A percentile compares a stretch with the other conserved stretches of the same genome.
phyloP scores from a whole-genome alignment of 2,797 vertebrate species.

The Anomalospiza imberbis region DNA sequence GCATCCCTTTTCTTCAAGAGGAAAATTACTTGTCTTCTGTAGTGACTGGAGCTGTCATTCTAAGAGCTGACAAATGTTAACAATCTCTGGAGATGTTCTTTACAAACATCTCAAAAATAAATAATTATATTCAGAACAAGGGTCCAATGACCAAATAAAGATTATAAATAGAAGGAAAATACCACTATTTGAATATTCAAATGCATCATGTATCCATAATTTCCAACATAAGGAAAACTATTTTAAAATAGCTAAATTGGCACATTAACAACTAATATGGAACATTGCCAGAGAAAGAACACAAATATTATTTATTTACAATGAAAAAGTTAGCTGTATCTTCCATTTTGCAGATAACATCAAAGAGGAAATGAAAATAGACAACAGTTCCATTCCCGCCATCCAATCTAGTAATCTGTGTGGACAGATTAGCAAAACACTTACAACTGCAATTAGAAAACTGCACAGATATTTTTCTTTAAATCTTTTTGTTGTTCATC shows the following conservation, averaged over 20 bases:
- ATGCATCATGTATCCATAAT: background rate
- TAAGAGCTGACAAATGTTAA: constrained; percentile 76
- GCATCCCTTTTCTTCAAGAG: constrained; percentile 72
- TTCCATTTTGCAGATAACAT: background rate
- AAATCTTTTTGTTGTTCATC: background rate
- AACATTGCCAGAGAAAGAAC: background rate
- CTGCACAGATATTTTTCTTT: background rate
- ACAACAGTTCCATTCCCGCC: background rate
- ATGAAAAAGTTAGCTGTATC: background rate
- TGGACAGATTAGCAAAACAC: background rate
- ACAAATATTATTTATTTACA: background rate
- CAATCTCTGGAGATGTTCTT: constrained; percentile 68
- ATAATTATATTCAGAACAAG: constrained; percentile 67
- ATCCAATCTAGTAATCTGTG: background rate
- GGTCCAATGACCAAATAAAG: constrained; percentile 53
- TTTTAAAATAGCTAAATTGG: background rate
- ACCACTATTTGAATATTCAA: background rate
- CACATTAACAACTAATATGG: background rate
- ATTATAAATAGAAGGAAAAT: constrained; percentile 40
- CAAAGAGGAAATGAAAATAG: background rate
- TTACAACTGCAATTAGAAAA: background rate
- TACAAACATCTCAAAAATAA: constrained; percentile 68
- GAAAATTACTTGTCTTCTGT: constrained; percentile 77
- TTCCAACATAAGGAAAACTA: background rate
- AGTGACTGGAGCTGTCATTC: constrained; percentile 78